A percentile compares a stretch with the other conserved stretches of the same genome.
phyloP scores from a whole-genome alignment of 2,113 vertebrate genomes.

The Tychaedon coryphoeus region DNA sequence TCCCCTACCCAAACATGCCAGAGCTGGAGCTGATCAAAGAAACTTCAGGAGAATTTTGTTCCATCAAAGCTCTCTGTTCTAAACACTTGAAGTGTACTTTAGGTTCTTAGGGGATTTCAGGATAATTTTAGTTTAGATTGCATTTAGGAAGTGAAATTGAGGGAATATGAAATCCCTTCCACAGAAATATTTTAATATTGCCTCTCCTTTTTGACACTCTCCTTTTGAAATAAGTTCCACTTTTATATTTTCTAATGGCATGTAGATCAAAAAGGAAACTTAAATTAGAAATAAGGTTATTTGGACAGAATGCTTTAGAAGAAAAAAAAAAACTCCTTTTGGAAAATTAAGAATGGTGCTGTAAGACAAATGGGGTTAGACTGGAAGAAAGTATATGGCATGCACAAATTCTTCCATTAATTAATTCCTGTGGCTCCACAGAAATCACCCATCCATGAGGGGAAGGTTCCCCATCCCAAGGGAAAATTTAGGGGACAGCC shows the following conservation, averaged over 20 bases:
- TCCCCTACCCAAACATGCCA: accelerated
- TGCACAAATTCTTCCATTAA: neutral
- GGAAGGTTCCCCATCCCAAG: neutral
- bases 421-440: neutral
- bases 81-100: neutral
- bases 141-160: neutral
- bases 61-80: neutral
- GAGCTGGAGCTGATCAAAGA: neutral
- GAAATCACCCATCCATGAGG: neutral
- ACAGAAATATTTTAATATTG: neutral
- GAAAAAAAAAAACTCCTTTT: accelerated
- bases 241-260: neutral
- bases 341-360: neutral
- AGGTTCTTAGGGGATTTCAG: neutral
- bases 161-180: neutral
- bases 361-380: neutral
- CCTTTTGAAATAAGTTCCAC: neutral
- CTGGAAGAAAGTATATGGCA: neutral
- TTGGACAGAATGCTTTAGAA: accelerated
- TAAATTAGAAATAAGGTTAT: neutral
- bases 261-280: accelerated
- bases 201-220: accelerated
- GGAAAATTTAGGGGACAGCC: neutral
- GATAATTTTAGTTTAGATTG: neutral
- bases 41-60: neutral